Percentiles rank a stretch among this genome's conserved stretches.
These are phyloP conservation scores for Ladona fulva DNA, from an alignment of 1,140 invertebrate genomes.

Conservation along the genomic window DNA sequence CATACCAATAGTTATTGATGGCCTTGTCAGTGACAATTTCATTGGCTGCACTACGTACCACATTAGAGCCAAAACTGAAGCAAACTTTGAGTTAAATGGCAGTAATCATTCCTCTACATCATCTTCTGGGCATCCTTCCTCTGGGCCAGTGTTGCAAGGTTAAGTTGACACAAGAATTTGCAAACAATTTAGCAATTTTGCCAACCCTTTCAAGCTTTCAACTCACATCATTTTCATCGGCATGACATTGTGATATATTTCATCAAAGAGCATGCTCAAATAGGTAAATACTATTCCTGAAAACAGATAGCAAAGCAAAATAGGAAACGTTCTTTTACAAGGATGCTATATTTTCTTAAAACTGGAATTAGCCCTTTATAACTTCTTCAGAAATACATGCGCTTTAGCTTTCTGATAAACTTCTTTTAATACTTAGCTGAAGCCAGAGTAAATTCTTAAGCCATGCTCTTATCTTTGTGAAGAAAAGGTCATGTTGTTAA, in stretches of 20 bases:
- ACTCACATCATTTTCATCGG: neutral
- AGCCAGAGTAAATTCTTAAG: too few relatives aligned
- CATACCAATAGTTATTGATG: too few relatives aligned
- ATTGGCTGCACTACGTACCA: too few relatives aligned
- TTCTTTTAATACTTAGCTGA: too few relatives aligned
- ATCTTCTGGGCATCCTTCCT: neutral
- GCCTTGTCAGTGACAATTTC: too few relatives aligned
- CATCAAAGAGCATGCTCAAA: neutral
- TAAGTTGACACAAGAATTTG: neutral
- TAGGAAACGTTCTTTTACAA: neutral
- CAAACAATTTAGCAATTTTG: neutral
- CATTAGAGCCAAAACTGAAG: too few relatives aligned
- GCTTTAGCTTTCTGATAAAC: too few relatives aligned
- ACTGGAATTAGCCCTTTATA: neutral
- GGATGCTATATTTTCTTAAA: slow-evolving; percentile 1
- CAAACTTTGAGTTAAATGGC: too few relatives aligned
- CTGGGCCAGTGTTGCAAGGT: neutral
- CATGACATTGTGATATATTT: neutral
- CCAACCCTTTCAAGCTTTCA: neutral
- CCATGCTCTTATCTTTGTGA: too few relatives aligned
- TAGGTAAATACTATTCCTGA: neutral
- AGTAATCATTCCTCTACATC: too few relatives aligned
- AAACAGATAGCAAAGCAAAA: neutral
- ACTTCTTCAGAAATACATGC: too few relatives aligned
- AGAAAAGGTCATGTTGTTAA: too few relatives aligned